Evolutionary conservation across 2,888 invertebrate genomes (phyloP).

Genomic region (Tenthredo notha): DNA sequence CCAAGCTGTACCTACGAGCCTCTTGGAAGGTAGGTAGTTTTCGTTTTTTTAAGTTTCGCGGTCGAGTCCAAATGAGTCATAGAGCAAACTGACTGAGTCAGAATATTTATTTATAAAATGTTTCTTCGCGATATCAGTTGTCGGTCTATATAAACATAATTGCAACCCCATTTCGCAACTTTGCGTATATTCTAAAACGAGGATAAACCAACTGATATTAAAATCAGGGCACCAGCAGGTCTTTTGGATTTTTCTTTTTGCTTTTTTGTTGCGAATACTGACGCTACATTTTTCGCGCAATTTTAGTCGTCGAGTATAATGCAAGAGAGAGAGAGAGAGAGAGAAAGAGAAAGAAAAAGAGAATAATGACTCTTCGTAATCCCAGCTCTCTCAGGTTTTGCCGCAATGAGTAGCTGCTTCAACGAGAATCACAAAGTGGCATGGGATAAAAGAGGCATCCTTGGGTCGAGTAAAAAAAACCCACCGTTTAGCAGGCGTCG

Average conservation of each 20-base stretch:
- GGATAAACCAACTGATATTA: background rate
- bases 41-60: constrained; percentile 60
- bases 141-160: background rate
- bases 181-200: too few relatives aligned
- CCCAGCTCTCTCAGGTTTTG: constrained; percentile 19
- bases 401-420: constrained; percentile 49
- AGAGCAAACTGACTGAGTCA: constrained; percentile 65
- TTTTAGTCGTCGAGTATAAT: background rate
- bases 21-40: constrained; percentile 5
- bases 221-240: background rate
- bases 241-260: background rate
- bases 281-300: background rate
- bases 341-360: background rate
- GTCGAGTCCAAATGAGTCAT: constrained; percentile 68
- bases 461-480: constrained; percentile 67
- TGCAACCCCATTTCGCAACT: background rate
- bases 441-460: background rate
- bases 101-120: constrained; percentile 69
- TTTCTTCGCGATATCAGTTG: constrained; percentile 29
- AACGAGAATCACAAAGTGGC: constrained; percentile 47
- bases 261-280: background rate
- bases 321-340: background rate
- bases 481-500: constrained; percentile 74
- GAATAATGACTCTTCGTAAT: constrained; percentile 8
- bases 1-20: constrained; percentile 6